Evolutionary conservation across 1,140 invertebrate genomes (phyloP).

Genomic region (Solenopsis fugax): DNA sequence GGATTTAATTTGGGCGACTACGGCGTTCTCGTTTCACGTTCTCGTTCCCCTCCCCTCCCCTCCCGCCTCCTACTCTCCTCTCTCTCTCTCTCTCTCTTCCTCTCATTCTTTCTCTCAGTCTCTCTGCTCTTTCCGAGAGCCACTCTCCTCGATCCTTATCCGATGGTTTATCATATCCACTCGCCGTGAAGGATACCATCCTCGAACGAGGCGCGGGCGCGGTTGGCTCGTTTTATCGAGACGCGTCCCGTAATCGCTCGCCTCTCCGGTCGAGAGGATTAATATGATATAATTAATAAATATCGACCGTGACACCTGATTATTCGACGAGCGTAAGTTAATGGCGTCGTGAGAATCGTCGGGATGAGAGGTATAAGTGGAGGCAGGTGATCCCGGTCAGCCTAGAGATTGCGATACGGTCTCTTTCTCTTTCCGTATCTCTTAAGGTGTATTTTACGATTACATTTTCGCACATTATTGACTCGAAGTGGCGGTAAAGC

Average conservation of each 20-base stretch:
- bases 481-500: slow-evolving; percentile 19
- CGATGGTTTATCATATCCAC: slow-evolving; percentile 84
- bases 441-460: slow-evolving; percentile 43
- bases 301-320: slow-evolving; percentile 68
- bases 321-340: slow-evolving; percentile 51
- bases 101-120: slow-evolving; percentile 28
- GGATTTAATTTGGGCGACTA: slow-evolving; percentile 79
- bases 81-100: background rate
- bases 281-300: slow-evolving; percentile 73
- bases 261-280: slow-evolving; percentile 68
- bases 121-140: slow-evolving; percentile 57
- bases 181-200: slow-evolving; percentile 62
- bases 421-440: slow-evolving; percentile 36
- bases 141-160: slow-evolving; percentile 82
- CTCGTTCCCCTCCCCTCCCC: slow-evolving; percentile 33
- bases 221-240: slow-evolving; percentile 67
- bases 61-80: background rate
- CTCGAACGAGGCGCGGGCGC: slow-evolving; percentile 16
- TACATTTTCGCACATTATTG: slow-evolving; percentile 55
- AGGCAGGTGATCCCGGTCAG: slow-evolving; percentile 57
- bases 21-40: slow-evolving; percentile 68
- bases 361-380: slow-evolving; percentile 34
- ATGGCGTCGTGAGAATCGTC: slow-evolving; percentile 51
- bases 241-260: slow-evolving; percentile 63
- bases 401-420: slow-evolving; percentile 31